These are phyloP conservation scores for Lepus timidus DNA, from an alignment of 2,113 vertebrate species.

Conservation along the genomic window DNA sequence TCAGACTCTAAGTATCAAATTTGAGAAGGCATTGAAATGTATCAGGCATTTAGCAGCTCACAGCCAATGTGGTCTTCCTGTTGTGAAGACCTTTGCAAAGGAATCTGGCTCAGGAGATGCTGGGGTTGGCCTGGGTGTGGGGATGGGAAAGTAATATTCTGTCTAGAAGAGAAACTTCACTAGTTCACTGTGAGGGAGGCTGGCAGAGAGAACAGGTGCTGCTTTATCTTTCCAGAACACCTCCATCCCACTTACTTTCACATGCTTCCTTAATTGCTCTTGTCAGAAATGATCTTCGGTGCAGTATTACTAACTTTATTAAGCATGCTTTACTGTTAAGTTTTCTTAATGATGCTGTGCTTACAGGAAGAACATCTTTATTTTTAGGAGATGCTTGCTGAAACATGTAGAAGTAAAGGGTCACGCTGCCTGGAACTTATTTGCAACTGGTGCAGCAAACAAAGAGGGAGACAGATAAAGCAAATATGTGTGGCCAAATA, in stretches of 20 bases:
- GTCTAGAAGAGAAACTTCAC: neutral
- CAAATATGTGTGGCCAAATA: neutral
- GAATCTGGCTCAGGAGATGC: neutral
- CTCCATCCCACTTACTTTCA: neutral
- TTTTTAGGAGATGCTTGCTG: neutral
- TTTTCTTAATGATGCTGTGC: neutral
- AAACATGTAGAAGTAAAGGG: neutral
- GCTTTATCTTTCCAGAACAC: neutral
- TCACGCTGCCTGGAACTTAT: neutral
- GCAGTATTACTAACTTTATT: neutral
- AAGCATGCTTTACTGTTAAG: neutral
- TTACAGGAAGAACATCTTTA: neutral
- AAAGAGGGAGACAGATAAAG: neutral
- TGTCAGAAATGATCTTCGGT: neutral
- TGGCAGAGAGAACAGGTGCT: neutral
- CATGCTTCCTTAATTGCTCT: neutral
- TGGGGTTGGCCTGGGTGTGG: neutral
- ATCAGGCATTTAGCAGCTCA: neutral
- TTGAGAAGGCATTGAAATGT: neutral
- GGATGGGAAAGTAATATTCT: neutral
- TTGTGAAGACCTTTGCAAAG: neutral
- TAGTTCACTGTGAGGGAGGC: neutral
- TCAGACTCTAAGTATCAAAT: slow-evolving; percentile 28
- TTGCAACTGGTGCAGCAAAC: neutral
- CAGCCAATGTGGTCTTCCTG: neutral